A percentile compares a stretch with the other conserved stretches of the same genome.
These are phyloP conservation scores for Cassiopea andromeda DNA, from an alignment of 30 jellyfish, hydroid and myxozoan genomes.

Conservation along the genomic window DNA sequence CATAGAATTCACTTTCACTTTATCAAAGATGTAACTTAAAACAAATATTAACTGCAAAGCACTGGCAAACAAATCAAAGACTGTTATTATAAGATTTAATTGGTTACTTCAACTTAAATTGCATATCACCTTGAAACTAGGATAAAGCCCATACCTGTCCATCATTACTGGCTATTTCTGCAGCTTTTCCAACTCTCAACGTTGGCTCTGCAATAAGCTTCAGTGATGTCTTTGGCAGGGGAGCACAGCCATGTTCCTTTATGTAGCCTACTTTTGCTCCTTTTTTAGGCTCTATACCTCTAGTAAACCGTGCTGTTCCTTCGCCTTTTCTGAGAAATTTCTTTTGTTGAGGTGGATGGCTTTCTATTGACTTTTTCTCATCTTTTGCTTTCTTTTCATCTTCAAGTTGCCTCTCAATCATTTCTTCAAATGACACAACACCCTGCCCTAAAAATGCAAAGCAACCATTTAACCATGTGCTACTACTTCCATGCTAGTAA, in stretches of 20 bases:
- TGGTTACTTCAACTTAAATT: no score
- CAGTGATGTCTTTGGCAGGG: constrained; percentile 43
- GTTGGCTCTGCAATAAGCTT: constrained; percentile 25
- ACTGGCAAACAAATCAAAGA: no score
- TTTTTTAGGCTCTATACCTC: background rate
- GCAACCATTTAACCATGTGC: no score
- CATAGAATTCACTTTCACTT: no score
- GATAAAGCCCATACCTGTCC: background rate
- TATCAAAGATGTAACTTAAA: no score
- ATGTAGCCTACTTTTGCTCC: background rate
- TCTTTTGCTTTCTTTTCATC: constrained; percentile 1
- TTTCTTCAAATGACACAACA: constrained; percentile 35
- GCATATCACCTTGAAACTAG: background rate
- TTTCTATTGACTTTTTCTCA: background rate
- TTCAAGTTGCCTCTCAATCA: constrained; percentile 47
- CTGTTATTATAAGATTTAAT: no score
- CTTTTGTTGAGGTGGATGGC: background rate
- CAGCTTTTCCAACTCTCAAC: background rate
- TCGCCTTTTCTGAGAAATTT: constrained; percentile 53
- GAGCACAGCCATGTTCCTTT: background rate
- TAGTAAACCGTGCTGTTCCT: constrained; percentile 48
- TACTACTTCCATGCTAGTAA: no score
- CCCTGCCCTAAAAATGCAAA: constrained; percentile 5
- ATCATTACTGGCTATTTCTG: background rate
- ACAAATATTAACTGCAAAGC: no score